Conservation (phyloP, 1,140 invertebrate species). For the Drosophila watanabei region DNA sequence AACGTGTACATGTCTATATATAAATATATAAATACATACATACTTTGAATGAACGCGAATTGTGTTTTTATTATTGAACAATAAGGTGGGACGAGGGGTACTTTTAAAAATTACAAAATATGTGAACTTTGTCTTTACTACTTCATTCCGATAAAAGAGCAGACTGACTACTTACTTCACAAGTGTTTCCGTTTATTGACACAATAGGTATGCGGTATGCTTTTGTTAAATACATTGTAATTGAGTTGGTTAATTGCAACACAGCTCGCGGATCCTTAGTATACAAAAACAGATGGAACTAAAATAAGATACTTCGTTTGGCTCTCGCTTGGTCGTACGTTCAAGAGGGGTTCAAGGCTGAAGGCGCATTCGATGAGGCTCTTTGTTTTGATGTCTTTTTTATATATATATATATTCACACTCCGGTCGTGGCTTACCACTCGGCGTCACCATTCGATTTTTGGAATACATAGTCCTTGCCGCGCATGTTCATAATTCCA, state of each 20-base stretch:
- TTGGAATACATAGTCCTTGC: constrained; percentile 99
- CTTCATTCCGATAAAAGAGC: background rate
- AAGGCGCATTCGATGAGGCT: constrained; percentile 72
- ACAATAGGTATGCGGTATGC: constrained; percentile 63
- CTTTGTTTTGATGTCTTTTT: constrained; percentile 65
- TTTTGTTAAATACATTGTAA: constrained; percentile 57
- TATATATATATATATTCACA: constrained; percentile 35
- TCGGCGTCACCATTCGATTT: constrained; percentile 99
- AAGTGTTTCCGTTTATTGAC: constrained; percentile 67
- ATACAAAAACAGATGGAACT: constrained; percentile 53
- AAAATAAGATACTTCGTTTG: constrained; percentile 51
- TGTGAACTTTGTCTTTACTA: background rate
- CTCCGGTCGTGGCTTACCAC: constrained; percentile 89
- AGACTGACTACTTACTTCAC: constrained; percentile 20
- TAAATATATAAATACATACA: constrained; percentile 66
- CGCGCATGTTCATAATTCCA: constrained; percentile 99
- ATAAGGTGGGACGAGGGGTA: background rate
- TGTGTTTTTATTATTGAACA: constrained; percentile 3
- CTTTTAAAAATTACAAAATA: background rate
- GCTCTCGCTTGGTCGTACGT: constrained; percentile 54
- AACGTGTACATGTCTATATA: constrained; percentile 59
- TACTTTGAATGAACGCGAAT: constrained; percentile 30
- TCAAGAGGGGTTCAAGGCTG: constrained; percentile 17
- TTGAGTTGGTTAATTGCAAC: constrained; percentile 57
- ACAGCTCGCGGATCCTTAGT: constrained; percentile 40